A percentile compares a stretch with the other conserved stretches of the same genome.
Conservation (phyloP, 2,113 vertebrate species). For the Pomatostomus ruficeps region DNA sequence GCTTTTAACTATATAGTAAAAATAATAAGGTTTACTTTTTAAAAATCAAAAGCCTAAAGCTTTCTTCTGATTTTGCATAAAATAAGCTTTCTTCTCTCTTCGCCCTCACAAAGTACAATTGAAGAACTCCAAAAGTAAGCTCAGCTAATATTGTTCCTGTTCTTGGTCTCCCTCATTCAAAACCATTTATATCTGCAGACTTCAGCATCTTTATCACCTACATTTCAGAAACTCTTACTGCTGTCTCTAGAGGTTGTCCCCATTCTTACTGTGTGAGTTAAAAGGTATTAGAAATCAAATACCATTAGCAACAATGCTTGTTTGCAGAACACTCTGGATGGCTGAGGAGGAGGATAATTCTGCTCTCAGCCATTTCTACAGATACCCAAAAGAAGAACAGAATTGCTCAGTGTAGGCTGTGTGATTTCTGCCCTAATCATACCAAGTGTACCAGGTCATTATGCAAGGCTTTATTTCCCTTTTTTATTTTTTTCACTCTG, state of each 20-base stretch:
- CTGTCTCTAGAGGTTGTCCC: slow-evolving; percentile 33
- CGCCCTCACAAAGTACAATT: background rate
- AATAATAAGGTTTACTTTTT: background rate
- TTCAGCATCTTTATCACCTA: slow-evolving; percentile 27
- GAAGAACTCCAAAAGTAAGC: background rate
- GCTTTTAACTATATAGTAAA: slow-evolving; percentile 2
- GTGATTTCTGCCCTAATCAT: fast-evolving
- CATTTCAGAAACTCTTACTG: slow-evolving; percentile 29
- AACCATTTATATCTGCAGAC: background rate
- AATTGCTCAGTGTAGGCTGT: background rate
- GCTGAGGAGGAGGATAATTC: background rate
- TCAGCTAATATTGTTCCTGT: background rate
- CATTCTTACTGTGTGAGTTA: background rate
- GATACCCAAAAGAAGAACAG: background rate
- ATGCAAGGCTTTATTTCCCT: background rate
- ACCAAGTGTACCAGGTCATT: background rate
- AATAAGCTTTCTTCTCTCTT: background rate
- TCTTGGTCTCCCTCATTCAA: background rate
- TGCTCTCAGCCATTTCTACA: background rate
- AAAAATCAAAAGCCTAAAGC: background rate
- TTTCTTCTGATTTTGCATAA: background rate
- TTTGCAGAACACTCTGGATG: background rate
- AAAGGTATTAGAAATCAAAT: background rate
- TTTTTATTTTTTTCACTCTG: background rate
- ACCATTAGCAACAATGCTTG: background rate